phyloP scores from a whole-genome alignment of 2,797 vertebrate species.

The Ceyx erithaca region DNA sequence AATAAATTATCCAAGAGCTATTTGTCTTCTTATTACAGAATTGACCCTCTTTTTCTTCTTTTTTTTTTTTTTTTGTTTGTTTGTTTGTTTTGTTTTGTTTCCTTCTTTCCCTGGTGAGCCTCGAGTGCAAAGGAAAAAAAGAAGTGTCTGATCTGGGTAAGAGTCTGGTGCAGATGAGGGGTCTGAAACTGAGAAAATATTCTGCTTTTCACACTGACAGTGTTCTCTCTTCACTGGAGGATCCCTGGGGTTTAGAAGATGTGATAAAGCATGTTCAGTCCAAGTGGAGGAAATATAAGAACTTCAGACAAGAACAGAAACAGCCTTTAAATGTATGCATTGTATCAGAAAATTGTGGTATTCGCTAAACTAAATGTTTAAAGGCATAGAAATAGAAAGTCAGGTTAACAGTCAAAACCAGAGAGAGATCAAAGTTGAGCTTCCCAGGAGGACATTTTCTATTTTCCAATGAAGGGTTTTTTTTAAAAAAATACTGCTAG shows the following conservation, averaged over 20 bases:
- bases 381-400: not conserved
- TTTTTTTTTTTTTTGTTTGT: not conserved
- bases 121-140: not conserved
- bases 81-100: not conserved
- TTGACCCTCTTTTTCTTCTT: not conserved
- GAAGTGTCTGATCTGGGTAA: not conserved
- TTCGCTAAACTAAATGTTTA: not conserved
- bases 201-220: not conserved
- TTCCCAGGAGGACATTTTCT: not conserved
- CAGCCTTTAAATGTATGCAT: not conserved
- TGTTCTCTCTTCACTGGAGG: not conserved
- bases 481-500: not conserved
- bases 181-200: not conserved
- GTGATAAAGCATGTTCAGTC: not conserved
- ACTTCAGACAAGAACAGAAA: not conserved
- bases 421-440: not conserved
- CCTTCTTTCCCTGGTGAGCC: not conserved
- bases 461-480: not conserved
- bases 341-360: not conserved
- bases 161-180: not conserved
- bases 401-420: not conserved
- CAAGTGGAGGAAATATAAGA: not conserved
- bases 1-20: constrained; percentile 23
- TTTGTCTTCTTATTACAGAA: constrained; percentile 32
- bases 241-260: not conserved